These are phyloP conservation scores for Gymnocheta viridis DNA, from an alignment of 2,888 invertebrate genomes.

Conservation along the genomic window DNA sequence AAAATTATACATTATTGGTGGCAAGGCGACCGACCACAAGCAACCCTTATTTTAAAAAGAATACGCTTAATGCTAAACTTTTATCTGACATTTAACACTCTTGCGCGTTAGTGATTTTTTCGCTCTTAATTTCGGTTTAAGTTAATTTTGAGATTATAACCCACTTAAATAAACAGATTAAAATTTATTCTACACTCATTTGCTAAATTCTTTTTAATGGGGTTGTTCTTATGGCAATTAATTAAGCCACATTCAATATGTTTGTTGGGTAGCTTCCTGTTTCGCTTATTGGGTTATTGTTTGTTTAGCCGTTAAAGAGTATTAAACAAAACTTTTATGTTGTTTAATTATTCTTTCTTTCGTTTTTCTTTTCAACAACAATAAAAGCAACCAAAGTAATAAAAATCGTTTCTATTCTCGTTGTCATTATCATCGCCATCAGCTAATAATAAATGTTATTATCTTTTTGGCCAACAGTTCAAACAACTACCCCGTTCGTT, in stretches of 20 bases:
- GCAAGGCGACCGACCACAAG: background rate
- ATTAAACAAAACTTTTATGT: conserved; percentile 77
- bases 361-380: conserved; percentile 73
- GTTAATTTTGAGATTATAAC: conserved; percentile 66
- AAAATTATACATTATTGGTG: conserved; percentile 8
- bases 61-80: conserved; percentile 44
- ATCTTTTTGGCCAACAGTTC: conserved; percentile 43
- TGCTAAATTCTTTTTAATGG: conserved; percentile 1
- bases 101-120: conserved; percentile 30
- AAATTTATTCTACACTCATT: conserved; percentile 34
- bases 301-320: conserved; percentile 80
- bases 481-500: background rate
- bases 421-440: conserved; percentile 45
- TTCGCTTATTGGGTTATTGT: conserved; percentile 75
- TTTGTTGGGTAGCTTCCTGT: conserved; percentile 40
- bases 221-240: conserved; percentile 23
- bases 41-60: conserved; percentile 5
- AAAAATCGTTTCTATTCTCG: conserved; percentile 48
- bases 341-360: conserved; percentile 63
- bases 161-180: conserved; percentile 63
- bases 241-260: conserved; percentile 54
- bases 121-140: conserved; percentile 45
- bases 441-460: conserved; percentile 53
- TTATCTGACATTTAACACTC: conserved; percentile 65
- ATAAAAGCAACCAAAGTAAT: conserved; percentile 70